phyloP scores from a whole-genome alignment of 2,797 vertebrate genomes.

The Channallabes apus region DNA sequence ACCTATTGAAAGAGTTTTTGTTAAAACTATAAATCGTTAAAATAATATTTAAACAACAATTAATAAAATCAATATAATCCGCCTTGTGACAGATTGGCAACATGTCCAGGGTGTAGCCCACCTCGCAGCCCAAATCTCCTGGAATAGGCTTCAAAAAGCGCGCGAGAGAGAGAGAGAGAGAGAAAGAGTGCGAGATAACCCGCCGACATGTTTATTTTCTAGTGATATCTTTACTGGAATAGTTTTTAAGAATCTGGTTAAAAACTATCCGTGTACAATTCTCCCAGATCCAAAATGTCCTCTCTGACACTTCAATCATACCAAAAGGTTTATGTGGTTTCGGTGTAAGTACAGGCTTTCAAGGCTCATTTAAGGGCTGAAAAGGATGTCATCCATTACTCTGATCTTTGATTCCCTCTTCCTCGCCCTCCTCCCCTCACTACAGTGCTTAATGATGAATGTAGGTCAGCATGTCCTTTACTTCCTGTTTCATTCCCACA shows the following conservation, averaged over 20 bases:
- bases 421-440: constrained; percentile 14
- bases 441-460: constrained; percentile 34
- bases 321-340: background rate
- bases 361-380: constrained; percentile 27
- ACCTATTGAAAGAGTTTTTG: background rate
- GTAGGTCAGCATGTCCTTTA: constrained; percentile 40
- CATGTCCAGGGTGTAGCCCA: too few species aligned
- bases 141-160: too few species aligned
- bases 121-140: too few species aligned
- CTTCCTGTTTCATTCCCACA: constrained; percentile 17
- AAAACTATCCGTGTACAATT: background rate
- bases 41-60: background rate
- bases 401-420: constrained; percentile 16
- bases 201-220: background rate
- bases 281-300: background rate
- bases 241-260: too few species aligned
- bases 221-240: background rate
- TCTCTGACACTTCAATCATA: background rate
- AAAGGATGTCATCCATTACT: constrained; percentile 25
- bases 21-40: background rate
- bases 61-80: too few species aligned
- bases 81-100: too few species aligned
- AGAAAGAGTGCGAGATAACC: too few species aligned
- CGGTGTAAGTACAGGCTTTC: constrained; percentile 2
- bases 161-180: too few species aligned